phyloP scores from a whole-genome alignment of 2,797 vertebrate genomes.

The Hybognathus amarus region DNA sequence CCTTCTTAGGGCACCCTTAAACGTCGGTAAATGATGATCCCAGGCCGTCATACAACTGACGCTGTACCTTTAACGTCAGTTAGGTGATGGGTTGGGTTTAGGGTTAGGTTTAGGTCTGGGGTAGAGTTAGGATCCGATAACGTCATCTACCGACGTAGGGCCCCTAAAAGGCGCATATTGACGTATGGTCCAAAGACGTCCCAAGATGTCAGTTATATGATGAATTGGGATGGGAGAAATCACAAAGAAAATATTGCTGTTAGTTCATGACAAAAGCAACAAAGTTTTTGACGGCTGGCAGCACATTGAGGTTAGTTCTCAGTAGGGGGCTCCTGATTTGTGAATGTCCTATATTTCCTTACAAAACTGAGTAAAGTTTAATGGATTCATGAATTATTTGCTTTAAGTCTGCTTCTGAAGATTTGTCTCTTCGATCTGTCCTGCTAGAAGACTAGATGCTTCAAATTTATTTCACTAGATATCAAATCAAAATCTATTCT shows the following conservation, averaged over 20 bases:
- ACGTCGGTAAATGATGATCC: too few relatives aligned
- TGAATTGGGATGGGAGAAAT: neutral
- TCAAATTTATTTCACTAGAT: neutral
- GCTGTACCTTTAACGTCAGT: too few relatives aligned
- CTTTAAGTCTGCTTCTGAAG: neutral
- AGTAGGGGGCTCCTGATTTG: neutral
- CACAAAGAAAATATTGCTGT: neutral
- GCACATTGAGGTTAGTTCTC: slow-evolving; percentile 9
- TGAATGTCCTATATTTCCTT: neutral
- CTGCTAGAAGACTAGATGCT: neutral
- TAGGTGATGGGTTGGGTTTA: too few relatives aligned
- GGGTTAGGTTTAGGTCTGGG: too few relatives aligned
- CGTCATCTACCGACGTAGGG: too few relatives aligned
- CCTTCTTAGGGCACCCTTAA: too few relatives aligned
- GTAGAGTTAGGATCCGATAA: too few relatives aligned
- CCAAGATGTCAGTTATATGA: too few relatives aligned
- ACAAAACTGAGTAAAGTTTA: neutral
- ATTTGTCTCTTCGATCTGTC: neutral
- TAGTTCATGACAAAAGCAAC: neutral
- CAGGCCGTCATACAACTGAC: too few relatives aligned
- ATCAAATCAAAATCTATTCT: neutral
- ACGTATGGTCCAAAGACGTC: neutral
- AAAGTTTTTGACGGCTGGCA: neutral
- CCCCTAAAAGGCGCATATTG: too few relatives aligned
- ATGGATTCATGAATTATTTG: neutral